Conservation (phyloP, 37 sponge, comb jelly and placozoan genomes). For the Dysidea cf. avara region DNA sequence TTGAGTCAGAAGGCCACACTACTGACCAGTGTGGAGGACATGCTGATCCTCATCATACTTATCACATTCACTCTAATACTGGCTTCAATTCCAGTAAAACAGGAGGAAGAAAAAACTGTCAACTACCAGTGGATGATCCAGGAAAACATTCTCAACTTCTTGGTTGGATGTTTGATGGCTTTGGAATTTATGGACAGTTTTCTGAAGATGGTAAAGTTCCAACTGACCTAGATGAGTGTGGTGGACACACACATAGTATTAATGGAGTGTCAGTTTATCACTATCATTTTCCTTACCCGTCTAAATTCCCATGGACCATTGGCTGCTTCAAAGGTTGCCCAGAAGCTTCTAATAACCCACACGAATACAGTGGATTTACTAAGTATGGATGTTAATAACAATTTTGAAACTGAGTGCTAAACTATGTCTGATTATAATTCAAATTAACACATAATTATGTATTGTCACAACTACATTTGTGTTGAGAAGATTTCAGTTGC, state of each 20-base stretch:
- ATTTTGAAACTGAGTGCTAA: no score
- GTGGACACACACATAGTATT: slow-evolving; percentile 70
- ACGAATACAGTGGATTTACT: neutral
- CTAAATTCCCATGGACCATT: slow-evolving; percentile 27
- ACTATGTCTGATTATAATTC: no score
- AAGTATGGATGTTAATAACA: no score
- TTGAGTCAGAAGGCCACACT: slow-evolving; percentile 74
- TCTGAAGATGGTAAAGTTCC: slow-evolving; percentile 53
- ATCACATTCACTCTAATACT: slow-evolving; percentile 58
- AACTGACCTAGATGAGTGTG: slow-evolving; percentile 57
- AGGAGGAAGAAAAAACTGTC: slow-evolving; percentile 14
- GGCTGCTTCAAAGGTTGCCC: slow-evolving; percentile 55
- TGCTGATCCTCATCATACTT: slow-evolving; percentile 36
- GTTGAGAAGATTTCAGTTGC: no score
- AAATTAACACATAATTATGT: no score
- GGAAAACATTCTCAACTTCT: slow-evolving; percentile 64
- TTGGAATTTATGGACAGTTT: slow-evolving; percentile 61
- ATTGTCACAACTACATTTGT: no score
- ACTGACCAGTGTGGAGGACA: slow-evolving; percentile 65
- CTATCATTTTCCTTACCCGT: slow-evolving; percentile 42
- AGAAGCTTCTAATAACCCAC: slow-evolving; percentile 9
- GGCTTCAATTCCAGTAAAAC: slow-evolving; percentile 30
- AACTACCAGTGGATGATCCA: slow-evolving; percentile 36
- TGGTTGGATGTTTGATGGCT: slow-evolving; percentile 75
- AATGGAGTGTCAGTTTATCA: slow-evolving; percentile 54